Base-by-base conservation (phyloP, 2,797 vertebrate species). In the Acanthurus tractus region DNA sequence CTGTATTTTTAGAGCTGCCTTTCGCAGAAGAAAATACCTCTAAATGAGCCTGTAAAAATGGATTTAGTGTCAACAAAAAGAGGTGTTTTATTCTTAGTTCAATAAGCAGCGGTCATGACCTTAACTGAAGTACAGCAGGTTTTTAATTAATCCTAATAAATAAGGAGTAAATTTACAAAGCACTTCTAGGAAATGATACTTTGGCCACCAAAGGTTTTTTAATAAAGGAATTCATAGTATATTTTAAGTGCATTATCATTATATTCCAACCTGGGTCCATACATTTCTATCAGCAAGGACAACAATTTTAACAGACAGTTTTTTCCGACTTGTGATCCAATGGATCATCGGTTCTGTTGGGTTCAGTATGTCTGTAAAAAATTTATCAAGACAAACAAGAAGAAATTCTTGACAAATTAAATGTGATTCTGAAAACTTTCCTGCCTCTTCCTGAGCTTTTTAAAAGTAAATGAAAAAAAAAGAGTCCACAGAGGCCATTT, bases 41-140 rank as follows among this genome's bases (percentile, higher is more conserved):
- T 44, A 68, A 83, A 68, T 70, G 14, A 78, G 2, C 8, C 5
- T 22, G 36, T 70, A 34, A 75, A 86, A 45, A 70, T 50, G 58
- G 42, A 61, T 49, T 45, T 18, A 68, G 14, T 63, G 22, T 45
- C 48, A 53, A 25, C 10, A 45, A 23, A 11, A 53, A 46, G 29
- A 3, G 66, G 10, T 38, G 66, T 63, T 54, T 48, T 45, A 22
- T 29, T 50, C 23, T 46, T 20, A 11, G 53, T 69, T 71, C 79
- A 17, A 54, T 53, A 45, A 74, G 38, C 34, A 6, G 40, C 6
- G 22, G 38, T 56, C 53, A 49, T 63, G 49, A 59, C 61, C 10
- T 23, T 7, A 70, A 70, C 38, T 63, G 6, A 23, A 76, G 38
- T 25, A 52, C 50, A 74, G 6, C 45, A 45, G 20, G n/a, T 67